These are phyloP conservation scores for Emys orbicularis DNA, from an alignment of 2,797 vertebrate genomes.

Conservation along the genomic window DNA sequence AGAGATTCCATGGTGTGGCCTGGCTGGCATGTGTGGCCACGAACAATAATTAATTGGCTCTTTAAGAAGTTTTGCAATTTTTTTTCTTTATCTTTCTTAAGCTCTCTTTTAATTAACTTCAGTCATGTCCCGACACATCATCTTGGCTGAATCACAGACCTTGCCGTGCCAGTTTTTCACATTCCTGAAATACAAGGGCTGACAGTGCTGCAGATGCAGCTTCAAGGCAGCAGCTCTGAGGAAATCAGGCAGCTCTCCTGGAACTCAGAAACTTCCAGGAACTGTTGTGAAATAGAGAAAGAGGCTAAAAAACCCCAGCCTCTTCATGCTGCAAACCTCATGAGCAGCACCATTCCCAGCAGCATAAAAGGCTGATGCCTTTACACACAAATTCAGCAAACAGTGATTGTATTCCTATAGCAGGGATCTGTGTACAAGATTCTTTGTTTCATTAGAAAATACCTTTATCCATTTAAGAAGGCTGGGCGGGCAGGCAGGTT, in stretches of 20 bases:
- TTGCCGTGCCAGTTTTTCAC: conserved; percentile 74
- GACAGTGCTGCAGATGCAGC: conserved; percentile 66
- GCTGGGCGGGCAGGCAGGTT: not conserved
- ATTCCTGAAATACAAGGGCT: conserved; percentile 78
- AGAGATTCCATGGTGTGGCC: conserved; percentile 67
- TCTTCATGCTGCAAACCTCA: not conserved
- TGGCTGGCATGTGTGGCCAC: conserved; percentile 67
- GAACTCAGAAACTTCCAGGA: conserved; percentile 73
- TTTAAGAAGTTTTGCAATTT: conserved; percentile 71
- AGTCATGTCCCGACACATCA: conserved; percentile 77
- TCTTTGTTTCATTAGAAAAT: conserved; percentile 60
- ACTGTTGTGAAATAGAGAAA: conserved; percentile 62
- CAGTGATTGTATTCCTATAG: not conserved
- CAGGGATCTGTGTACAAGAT: conserved; percentile 52
- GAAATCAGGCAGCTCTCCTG: conserved; percentile 67
- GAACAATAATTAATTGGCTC: conserved; percentile 72
- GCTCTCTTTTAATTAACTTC: conserved; percentile 77
- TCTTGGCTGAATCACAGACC: conserved; percentile 69
- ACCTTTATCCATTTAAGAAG: conserved; percentile 13
- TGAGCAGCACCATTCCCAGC: not conserved
- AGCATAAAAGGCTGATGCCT: not conserved
- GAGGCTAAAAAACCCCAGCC: not conserved
- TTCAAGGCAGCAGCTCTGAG: conserved; percentile 54
- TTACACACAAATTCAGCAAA: not conserved
- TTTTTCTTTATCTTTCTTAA: conserved; percentile 55